Base-by-base conservation (phyloP, 2,113 vertebrate genomes). In the Pygathrix nemaeus region DNA sequence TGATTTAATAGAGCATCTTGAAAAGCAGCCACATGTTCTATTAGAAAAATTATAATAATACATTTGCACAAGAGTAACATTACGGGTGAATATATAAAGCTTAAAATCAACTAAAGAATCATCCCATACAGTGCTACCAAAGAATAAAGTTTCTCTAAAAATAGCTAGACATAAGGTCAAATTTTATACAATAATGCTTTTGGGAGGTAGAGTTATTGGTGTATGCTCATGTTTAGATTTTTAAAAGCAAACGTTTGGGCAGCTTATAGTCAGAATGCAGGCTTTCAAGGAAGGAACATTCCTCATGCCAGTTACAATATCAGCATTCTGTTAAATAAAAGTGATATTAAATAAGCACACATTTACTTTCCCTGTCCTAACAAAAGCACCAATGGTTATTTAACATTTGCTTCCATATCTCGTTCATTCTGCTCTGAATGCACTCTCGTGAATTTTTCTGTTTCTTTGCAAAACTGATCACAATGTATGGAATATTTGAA, bases 1-100 rank as follows among this genome's bases (percentile, higher is more conserved):
- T 94, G n/a, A 79, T 64, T 97, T 98, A 96, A 96, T 83, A 82
- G 40, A 87, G 21, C 23, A 70, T 38, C 68, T 92, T 96, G 92
- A 96, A 93, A 90, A 93, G 80, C 61, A 96, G 92, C 68, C 90
- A 97, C 52, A 84, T 38, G 81, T 50, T 91, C 79, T 93, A 94
- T 96, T 93, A 96, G 52, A 92, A 96, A 94, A 93, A 95, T 97
- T 87, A 55, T 55, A 95, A 86, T 52, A 64, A 86, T 52, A 70
- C 25, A 86, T 90, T 97, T 87, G 68, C 30, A 72, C 90, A 97
- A 92, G 18, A 79, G 43, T 18, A 89, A 76, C 80, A 94, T 88
- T 80, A 91, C 72, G 43, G 48, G 79, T 8, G 25, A 87, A 93
- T 50, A 72, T 11, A 20, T 75, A 87, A 92, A 87, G 25, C 43